These are phyloP conservation scores for Chamaea fasciata DNA, from an alignment of 2,113 vertebrate genomes.

Conservation along the genomic window DNA sequence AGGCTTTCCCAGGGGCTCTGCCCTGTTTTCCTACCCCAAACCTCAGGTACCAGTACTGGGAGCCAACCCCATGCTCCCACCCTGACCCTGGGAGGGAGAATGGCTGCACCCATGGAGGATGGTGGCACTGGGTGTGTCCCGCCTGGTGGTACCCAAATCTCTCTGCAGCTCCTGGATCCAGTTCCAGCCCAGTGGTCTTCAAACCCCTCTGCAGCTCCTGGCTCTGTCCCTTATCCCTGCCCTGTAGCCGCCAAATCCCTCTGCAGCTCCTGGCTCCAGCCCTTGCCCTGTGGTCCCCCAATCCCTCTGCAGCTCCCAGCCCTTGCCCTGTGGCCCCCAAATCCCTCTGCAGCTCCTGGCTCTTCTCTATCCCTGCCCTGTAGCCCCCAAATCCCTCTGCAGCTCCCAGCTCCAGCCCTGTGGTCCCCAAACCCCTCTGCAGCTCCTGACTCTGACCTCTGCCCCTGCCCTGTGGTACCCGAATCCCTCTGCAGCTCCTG, in stretches of 20 bases:
- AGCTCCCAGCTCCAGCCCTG: neutral
- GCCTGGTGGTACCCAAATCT: neutral
- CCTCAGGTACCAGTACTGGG: neutral
- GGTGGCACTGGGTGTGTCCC: neutral
- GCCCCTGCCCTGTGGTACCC: neutral
- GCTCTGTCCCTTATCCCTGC: neutral
- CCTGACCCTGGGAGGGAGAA: neutral
- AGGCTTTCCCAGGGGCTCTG: neutral
- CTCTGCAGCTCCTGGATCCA: neutral
- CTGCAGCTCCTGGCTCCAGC: too few species aligned
- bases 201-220: neutral
- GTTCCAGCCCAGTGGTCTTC: neutral
- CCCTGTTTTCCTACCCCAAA: neutral
- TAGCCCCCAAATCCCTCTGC: neutral
- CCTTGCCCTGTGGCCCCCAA: fast-evolving
- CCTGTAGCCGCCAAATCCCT: neutral
- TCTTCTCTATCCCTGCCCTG: too few species aligned
- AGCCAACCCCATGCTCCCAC: neutral
- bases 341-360: neutral
- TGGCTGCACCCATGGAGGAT: neutral
- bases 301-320: neutral
- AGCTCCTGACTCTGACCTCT: neutral
- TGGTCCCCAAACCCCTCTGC: neutral
- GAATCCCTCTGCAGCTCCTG: neutral
- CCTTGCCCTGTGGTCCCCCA: fast-evolving